phyloP scores from a whole-genome alignment of 2,888 invertebrate species.

The Nomada goodeniana region DNA sequence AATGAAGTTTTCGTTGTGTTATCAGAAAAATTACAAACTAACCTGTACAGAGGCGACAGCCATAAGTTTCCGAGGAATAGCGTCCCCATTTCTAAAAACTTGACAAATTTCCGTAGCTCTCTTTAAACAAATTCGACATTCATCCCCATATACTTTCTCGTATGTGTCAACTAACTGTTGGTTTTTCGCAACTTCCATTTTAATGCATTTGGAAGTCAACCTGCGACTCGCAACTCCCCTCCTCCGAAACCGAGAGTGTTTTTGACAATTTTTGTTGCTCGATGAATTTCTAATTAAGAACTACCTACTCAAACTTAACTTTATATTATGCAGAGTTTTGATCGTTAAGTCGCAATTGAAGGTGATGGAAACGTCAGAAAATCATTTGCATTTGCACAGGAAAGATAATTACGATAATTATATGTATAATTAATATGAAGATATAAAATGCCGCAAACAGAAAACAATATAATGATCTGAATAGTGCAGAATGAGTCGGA shows the following conservation, averaged over 20 bases:
- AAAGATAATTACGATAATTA: not conserved
- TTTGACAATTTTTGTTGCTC: slow-evolving; percentile 41
- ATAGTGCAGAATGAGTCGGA: not conserved
- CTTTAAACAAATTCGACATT: slow-evolving; percentile 77
- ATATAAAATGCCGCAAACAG: not conserved
- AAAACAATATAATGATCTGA: not conserved
- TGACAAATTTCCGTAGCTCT: slow-evolving; percentile 72
- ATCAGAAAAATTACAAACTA: slow-evolving; percentile 61
- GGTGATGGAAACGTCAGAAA: not conserved
- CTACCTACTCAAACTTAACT: not conserved
- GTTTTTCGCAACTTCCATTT: slow-evolving; percentile 73
- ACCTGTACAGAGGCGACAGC: slow-evolving; percentile 80
- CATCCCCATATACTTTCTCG: slow-evolving; percentile 59
- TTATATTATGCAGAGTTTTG: not conserved
- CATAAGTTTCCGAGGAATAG: slow-evolving; percentile 77
- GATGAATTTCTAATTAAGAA: slow-evolving; percentile 12
- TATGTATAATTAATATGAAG: not conserved
- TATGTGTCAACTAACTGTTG: slow-evolving; percentile 47
- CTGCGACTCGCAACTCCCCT: slow-evolving; percentile 33
- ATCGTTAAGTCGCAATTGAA: not conserved
- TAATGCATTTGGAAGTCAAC: slow-evolving; percentile 48
- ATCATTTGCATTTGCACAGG: not conserved
- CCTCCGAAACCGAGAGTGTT: slow-evolving; percentile 34
- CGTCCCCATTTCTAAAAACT: slow-evolving; percentile 72
- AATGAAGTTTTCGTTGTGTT: not conserved